These are phyloP conservation scores for Crotalus viridis DNA, from an alignment of 2,113 vertebrate genomes.

Conservation along the genomic window DNA sequence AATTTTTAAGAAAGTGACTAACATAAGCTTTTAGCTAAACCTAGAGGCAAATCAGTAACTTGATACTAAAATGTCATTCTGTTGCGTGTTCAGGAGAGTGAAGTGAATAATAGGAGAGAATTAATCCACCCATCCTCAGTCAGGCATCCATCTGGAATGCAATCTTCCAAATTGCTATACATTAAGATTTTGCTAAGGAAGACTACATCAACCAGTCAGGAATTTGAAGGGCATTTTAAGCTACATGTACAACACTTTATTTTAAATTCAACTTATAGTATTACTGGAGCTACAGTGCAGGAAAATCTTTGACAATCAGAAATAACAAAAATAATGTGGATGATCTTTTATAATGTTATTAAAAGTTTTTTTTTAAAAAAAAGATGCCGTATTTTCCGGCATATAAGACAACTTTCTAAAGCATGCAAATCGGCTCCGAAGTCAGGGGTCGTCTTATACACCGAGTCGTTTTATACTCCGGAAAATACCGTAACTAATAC, in stretches of 20 bases:
- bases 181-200: conserved; percentile 19
- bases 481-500: neutral
- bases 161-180: neutral
- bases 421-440: too few relatives aligned
- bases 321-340: neutral
- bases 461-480: too few relatives aligned
- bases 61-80: conserved; percentile 2
- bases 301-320: neutral
- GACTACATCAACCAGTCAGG: neutral
- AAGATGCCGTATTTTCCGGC: neutral
- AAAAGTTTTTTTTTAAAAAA: neutral
- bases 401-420: too few relatives aligned
- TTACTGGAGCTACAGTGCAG: neutral
- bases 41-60: conserved; percentile 18
- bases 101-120: conserved; percentile 33
- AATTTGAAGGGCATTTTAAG: conserved; percentile 2
- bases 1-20: conserved; percentile 32
- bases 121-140: conserved; percentile 18
- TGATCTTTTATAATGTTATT: neutral
- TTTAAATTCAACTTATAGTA: neutral
- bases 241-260: neutral
- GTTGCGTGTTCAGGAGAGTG: conserved; percentile 18
- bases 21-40: conserved; percentile 24
- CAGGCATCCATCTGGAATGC: conserved; percentile 6
- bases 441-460: too few relatives aligned